phyloP scores from a whole-genome alignment of 2,113 vertebrate genomes.

The Saguinus imperator region DNA sequence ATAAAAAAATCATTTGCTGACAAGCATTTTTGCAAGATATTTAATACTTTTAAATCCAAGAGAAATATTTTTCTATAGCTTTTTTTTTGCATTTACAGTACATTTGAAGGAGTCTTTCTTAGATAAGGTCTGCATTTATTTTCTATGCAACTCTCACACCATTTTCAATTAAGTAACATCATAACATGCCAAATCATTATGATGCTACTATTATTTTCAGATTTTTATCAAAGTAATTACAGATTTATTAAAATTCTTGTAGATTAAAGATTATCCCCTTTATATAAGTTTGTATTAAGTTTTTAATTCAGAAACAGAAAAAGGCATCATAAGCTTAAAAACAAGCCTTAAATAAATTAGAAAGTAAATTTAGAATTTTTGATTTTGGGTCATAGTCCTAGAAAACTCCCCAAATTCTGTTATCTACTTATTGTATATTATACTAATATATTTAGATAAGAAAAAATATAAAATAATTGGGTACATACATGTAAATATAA shows the following conservation, averaged over 20 bases:
- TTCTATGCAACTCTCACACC: conserved; percentile 60
- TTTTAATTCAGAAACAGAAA: conserved; percentile 13
- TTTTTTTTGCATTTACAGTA: conserved; percentile 77
- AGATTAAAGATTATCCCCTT: not conserved
- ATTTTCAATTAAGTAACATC: conserved; percentile 66
- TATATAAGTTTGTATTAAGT: not conserved
- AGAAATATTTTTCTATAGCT: conserved; percentile 84
- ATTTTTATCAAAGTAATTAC: not conserved
- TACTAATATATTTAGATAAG: not conserved
- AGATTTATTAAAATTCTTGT: not conserved
- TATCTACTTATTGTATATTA: not conserved
- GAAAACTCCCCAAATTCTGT: not conserved
- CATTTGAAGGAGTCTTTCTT: conserved; percentile 78
- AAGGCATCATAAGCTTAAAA: not conserved
- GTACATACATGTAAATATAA: not conserved
- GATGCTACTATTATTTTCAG: conserved; percentile 17
- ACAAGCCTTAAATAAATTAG: not conserved
- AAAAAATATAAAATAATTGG: not conserved
- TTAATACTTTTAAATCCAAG: conserved; percentile 80
- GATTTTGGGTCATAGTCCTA: not conserved
- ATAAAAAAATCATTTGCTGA: conserved; percentile 81
- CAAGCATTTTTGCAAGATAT: conserved; percentile 77
- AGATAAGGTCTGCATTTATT: conserved; percentile 75
- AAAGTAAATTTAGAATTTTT: not conserved
- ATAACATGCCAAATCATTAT: conserved; percentile 11